phyloP scores from a whole-genome alignment of 64 coral and sea anemone species.

The Montipora capricornis region DNA sequence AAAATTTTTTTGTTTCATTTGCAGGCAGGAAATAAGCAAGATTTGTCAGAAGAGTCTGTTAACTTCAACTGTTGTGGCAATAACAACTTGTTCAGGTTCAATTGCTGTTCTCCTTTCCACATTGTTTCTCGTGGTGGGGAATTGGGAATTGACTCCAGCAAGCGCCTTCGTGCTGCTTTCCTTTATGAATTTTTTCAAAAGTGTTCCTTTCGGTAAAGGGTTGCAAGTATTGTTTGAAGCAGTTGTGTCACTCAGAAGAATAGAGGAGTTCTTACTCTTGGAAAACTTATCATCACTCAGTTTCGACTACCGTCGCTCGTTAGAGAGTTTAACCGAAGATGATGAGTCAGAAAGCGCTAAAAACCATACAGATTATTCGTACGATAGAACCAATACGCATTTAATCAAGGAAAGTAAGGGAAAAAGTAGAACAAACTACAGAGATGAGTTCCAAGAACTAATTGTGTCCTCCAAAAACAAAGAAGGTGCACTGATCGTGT shows the following conservation, averaged over 20 bases:
- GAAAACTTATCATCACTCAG: neutral
- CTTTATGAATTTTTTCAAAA: neutral
- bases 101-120: neutral
- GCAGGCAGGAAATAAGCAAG: neutral
- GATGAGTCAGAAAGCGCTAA: too few species aligned
- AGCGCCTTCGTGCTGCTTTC: constrained; percentile 8
- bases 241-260: neutral
- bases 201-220: neutral
- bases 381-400: too few species aligned
- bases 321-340: neutral
- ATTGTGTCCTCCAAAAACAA: neutral
- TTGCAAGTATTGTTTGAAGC: neutral
- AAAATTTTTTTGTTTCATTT: neutral
- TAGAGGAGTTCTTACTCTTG: constrained; percentile 12
- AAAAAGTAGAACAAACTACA: too few species aligned
- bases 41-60: neutral
- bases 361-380: too few species aligned
- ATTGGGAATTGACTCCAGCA: neutral
- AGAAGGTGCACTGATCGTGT: neutral
- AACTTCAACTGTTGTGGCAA: neutral
- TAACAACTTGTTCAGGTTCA: neutral
- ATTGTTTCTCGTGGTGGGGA: neutral
- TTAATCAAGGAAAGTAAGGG: neutral
- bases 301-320: neutral
- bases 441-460: too few species aligned